phyloP scores from a whole-genome alignment of 2,888 invertebrate species.

The Andrena dorsata region DNA sequence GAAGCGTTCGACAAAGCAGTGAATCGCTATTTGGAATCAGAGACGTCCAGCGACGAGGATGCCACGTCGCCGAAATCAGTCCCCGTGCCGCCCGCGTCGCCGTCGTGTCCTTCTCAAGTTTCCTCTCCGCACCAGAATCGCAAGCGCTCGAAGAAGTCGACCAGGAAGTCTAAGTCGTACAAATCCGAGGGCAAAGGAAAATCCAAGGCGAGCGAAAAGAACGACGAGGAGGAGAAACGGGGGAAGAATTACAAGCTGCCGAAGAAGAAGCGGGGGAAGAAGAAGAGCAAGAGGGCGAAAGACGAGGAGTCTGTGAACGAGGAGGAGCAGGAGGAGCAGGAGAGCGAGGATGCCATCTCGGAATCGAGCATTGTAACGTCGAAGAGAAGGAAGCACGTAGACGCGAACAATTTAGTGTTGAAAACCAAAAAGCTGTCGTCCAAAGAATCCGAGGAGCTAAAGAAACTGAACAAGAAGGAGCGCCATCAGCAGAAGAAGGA shows the following conservation, averaged over 20 bases:
- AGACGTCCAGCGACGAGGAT: constrained; percentile 91
- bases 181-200: constrained; percentile 75
- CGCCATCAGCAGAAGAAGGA: constrained; percentile 72
- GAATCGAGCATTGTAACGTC: constrained; percentile 81
- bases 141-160: constrained; percentile 84
- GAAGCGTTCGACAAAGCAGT: constrained; percentile 93
- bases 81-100: constrained; percentile 63
- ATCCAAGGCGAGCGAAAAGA: constrained; percentile 62
- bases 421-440: constrained; percentile 80
- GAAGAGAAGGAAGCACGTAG: constrained; percentile 79
- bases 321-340: constrained; percentile 74
- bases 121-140: constrained; percentile 76
- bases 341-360: constrained; percentile 80
- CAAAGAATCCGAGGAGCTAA: constrained; percentile 77
- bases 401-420: constrained; percentile 76
- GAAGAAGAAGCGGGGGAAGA: constrained; percentile 70
- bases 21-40: constrained; percentile 93
- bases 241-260: constrained; percentile 66
- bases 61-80: constrained; percentile 71
- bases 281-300: constrained; percentile 71
- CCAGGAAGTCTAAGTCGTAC: constrained; percentile 85
- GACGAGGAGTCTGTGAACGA: constrained; percentile 71
- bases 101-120: constrained; percentile 72
- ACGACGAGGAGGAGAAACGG: constrained; percentile 68
- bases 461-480: constrained; percentile 74